phyloP scores from a whole-genome alignment of 2,113 vertebrate genomes.

The Dromas ardeola region DNA sequence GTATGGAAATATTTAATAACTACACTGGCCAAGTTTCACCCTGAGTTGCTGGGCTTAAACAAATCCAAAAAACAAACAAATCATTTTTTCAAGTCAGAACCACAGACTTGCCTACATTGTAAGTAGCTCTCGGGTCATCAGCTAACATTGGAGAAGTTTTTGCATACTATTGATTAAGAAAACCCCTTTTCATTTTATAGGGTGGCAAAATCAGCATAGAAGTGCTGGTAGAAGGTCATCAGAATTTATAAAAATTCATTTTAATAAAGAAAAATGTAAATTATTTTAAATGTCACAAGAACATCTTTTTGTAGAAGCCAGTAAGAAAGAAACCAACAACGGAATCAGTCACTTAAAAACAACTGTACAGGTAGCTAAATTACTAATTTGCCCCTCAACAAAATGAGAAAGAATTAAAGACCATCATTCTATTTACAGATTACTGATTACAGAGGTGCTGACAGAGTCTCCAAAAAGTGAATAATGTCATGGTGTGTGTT shows the following conservation, averaged over 20 bases:
- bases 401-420: constrained; percentile 27
- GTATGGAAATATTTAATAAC: background rate
- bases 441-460: constrained; percentile 15
- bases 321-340: background rate
- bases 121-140: background rate
- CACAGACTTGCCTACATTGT: background rate
- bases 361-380: background rate
- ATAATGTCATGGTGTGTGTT: background rate
- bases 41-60: background rate
- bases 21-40: background rate
- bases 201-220: background rate
- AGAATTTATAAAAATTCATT: background rate
- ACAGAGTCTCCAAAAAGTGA: constrained; percentile 1
- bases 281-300: background rate
- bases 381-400: background rate
- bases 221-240: background rate
- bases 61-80: background rate
- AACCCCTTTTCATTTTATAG: background rate
- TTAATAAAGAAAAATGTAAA: background rate
- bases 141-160: background rate
- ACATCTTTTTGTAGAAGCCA: background rate
- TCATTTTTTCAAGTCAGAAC: background rate
- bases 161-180: background rate
- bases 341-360: background rate
- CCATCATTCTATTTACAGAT: background rate